phyloP scores from a whole-genome alignment of 2,888 invertebrate genomes.

The Acleris laterana region DNA sequence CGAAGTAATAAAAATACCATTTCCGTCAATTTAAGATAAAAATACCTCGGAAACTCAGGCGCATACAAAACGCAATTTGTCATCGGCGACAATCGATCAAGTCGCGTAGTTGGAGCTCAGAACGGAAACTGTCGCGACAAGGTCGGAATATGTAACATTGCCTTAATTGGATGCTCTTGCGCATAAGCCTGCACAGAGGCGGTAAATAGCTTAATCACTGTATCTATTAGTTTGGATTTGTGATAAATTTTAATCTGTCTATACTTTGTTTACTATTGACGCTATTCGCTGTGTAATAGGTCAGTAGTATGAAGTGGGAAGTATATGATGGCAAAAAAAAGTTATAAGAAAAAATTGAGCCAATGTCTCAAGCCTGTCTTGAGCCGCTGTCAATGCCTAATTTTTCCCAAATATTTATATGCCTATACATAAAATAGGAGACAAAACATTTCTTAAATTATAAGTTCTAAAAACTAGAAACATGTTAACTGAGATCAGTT shows the following conservation, averaged over 20 bases:
- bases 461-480: neutral
- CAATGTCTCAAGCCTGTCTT: too few species aligned
- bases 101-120: slow-evolving; percentile 40
- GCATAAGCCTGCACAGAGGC: slow-evolving; percentile 14
- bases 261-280: too few species aligned
- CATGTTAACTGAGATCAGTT: neutral
- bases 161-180: slow-evolving; percentile 37
- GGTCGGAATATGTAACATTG: slow-evolving; percentile 48
- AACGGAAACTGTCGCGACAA: slow-evolving; percentile 45
- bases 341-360: too few species aligned
- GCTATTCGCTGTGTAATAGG: too few species aligned
- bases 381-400: too few species aligned
- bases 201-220: slow-evolving; percentile 20
- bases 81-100: slow-evolving; percentile 45
- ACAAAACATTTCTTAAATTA: too few species aligned
- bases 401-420: too few species aligned
- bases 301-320: too few species aligned
- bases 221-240: slow-evolving; percentile 13
- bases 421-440: too few species aligned
- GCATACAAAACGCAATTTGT: slow-evolving; percentile 16
- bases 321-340: too few species aligned
- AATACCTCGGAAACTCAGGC: neutral
- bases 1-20: neutral
- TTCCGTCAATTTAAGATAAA: slow-evolving; percentile 6
- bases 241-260: too few species aligned